Evolutionary conservation across 2,888 invertebrate genomes (phyloP), one percentile per base, ranked within the genome.

Genomic region (Coenonympha glycerion): DNA sequence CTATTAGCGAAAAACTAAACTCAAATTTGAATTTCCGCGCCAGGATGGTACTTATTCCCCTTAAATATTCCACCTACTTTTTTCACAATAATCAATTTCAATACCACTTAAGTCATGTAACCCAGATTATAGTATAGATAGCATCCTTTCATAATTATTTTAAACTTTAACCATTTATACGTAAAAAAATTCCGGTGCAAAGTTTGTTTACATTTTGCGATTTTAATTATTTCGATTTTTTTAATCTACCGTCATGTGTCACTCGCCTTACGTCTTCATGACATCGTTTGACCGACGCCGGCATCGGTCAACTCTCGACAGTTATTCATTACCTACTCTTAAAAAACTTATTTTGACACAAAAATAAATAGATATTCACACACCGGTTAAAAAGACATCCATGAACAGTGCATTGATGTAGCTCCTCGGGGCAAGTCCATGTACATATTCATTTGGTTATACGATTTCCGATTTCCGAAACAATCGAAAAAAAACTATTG

Each of bases 381-480:
- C 82, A 87, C 87, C 87, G 73, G 77, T 87, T 85, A 86, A 85
- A 81, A 84, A 79, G 80, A 87, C 85, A 87, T 87, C 87, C 87
- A 87, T 87, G 86, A 87, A 87, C 83, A 87, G 82, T 71, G 81
- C 87, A 87, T 84, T 86, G 86, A 86, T 74, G 77, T 79, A 65
- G 78, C 70, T 85, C 80, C 83, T 77, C 74, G 66, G 69, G 76
- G 75, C 81, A 86, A 87, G 87, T 85, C 81, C 87, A 87, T 87
- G 87, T 85, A 80, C 87, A 87, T 87, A 79, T 85, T 85, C 81
- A 79, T 80, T 60, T 72, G 76, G 68, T 56, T 58, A 76, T 75
- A 72, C 51, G 71, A 60, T 68, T 75, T 69, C 73, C 69, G 69
- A 71, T 66, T 64, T 42, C 61, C 61, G 61, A 59, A 71, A 73